A percentile compares a stretch with the other conserved stretches of the same genome.
phyloP scores from a whole-genome alignment of 2,797 vertebrate species.

The Rhinella marina region DNA sequence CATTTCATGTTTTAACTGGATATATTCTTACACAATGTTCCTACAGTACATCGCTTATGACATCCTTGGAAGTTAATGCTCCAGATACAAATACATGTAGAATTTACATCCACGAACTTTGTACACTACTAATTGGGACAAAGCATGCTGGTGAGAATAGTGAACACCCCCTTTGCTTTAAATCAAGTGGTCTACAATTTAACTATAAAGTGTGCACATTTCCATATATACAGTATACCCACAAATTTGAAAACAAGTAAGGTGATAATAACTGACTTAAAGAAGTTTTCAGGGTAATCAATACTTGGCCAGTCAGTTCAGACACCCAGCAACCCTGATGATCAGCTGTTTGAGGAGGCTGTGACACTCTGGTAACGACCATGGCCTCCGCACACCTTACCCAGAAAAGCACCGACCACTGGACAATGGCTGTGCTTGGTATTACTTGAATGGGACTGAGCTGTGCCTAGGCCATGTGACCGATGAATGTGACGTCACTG shows the following conservation, averaged over 20 bases:
- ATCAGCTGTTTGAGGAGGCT: too few relatives aligned
- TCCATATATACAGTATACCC: background rate
- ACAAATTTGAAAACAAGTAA: background rate
- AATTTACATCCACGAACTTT: background rate
- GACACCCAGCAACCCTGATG: too few relatives aligned
- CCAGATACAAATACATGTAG: background rate
- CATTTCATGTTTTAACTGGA: slow-evolving; percentile 24
- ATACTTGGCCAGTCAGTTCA: too few relatives aligned
- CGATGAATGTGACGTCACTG: too few relatives aligned
- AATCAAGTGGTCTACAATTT: background rate
- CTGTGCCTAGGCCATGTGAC: too few relatives aligned
- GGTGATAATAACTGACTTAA: background rate
- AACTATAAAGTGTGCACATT: background rate
- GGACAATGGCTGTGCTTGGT: too few relatives aligned
- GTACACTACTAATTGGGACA: background rate
- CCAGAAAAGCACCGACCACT: too few relatives aligned
- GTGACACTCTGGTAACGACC: too few relatives aligned
- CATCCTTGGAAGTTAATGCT: slow-evolving; percentile 27
- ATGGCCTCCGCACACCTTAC: too few relatives aligned
- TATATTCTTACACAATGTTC: slow-evolving; percentile 1
- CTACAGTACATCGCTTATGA: slow-evolving; percentile 20
- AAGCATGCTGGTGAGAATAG: background rate
- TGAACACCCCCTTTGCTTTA: background rate
- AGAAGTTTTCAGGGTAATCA: too few relatives aligned
- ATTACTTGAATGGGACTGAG: too few relatives aligned